phyloP scores from a whole-genome alignment of 64 coral and sea anemone genomes.

The Cladopsammia gracilis region DNA sequence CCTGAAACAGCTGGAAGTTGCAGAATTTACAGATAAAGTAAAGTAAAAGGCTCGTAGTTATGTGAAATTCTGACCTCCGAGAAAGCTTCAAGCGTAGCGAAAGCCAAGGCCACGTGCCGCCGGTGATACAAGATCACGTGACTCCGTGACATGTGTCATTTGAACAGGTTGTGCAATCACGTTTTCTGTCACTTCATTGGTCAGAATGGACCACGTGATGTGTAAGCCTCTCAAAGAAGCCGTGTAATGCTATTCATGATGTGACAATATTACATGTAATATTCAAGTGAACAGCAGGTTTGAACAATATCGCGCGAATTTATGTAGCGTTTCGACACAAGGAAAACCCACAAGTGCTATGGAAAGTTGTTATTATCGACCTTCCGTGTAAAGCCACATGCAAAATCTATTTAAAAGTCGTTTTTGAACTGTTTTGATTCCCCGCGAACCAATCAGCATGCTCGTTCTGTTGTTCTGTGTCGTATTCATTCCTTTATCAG shows the following conservation, averaged over 20 bases:
- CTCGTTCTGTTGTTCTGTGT: neutral
- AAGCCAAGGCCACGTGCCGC: slow-evolving; percentile 88
- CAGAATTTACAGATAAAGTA: slow-evolving; percentile 46
- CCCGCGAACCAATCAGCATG: neutral
- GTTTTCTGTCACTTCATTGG: neutral
- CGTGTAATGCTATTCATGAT: slow-evolving; percentile 27
- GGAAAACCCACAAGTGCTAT: slow-evolving; percentile 5
- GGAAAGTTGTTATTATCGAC: neutral
- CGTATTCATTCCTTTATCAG: neutral
- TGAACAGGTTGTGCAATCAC: slow-evolving; percentile 40
- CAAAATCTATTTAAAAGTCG: neutral
- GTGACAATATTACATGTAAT: neutral
- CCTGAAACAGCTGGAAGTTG: slow-evolving; percentile 45
- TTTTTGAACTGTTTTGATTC: neutral
- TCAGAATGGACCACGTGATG: slow-evolving; percentile 2
- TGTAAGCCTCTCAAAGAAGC: neutral
- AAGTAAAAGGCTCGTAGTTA: slow-evolving; percentile 51
- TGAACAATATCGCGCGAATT: slow-evolving; percentile 32
- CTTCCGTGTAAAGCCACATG: neutral
- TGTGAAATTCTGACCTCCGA: slow-evolving; percentile 44
- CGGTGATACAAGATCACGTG: slow-evolving; percentile 82
- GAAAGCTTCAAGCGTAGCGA: slow-evolving; percentile 65
- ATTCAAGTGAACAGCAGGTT: slow-evolving; percentile 8
- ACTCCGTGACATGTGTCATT: slow-evolving; percentile 71
- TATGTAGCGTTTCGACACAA: neutral